Evolutionary conservation across 2,113 vertebrate species (phyloP).

Genomic region (Hassar affinis): DNA sequence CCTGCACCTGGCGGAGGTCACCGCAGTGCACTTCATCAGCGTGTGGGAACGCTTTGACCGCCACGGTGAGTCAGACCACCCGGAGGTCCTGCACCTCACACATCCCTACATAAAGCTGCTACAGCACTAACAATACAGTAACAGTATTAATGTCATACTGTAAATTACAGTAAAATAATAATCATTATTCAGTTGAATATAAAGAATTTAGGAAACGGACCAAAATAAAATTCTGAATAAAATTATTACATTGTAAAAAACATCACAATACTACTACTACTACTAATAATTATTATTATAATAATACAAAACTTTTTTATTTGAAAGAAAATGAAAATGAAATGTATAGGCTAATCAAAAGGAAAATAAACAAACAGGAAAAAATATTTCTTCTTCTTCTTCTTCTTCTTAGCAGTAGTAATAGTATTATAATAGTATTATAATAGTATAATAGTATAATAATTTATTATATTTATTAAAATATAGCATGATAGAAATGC

Average conservation of each 20-base stretch:
- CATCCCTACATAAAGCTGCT: neutral
- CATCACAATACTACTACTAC: no score
- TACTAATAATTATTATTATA: no score
- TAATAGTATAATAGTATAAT: no score
- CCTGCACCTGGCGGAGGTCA: conserved; percentile 90
- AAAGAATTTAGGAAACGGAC: no score
- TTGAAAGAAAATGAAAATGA: neutral
- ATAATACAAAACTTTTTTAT: neutral
- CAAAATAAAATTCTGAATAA: no score
- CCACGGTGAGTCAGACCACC: conserved; percentile 80
- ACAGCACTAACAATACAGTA: neutral
- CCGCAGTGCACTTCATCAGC: conserved; percentile 91
- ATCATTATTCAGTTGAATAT: no score
- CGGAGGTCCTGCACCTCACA: neutral
- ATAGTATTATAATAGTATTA: no score
- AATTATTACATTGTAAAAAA: no score
- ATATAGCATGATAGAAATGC: neutral
- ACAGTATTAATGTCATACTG: neutral
- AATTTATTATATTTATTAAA: no score
- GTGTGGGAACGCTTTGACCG: conserved; percentile 93
- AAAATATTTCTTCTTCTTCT: no score
- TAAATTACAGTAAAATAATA: neutral
- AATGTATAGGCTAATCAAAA: neutral
- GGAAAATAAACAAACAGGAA: neutral
- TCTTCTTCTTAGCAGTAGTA: neutral